phyloP scores from a whole-genome alignment of 2,888 invertebrate species.

The Diabrotica balteata region DNA sequence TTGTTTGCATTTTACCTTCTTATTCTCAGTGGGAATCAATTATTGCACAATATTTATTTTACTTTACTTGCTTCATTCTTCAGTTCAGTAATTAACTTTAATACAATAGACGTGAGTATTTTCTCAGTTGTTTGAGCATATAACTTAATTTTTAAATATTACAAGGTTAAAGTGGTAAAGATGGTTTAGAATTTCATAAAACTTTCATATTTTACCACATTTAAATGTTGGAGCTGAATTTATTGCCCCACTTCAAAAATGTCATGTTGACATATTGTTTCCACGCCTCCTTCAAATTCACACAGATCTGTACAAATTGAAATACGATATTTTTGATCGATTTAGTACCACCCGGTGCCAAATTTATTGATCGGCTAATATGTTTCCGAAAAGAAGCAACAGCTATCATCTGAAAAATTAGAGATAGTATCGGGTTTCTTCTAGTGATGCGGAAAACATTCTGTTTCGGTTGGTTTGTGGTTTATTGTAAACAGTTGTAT shows the following conservation, averaged over 20 bases:
- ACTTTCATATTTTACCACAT: no score
- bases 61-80: no score
- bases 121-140: no score
- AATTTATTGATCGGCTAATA: not conserved
- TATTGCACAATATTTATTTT: no score
- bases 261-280: not conserved
- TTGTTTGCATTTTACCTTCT: no score
- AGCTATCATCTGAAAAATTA: not conserved
- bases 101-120: no score
- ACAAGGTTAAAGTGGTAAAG: no score
- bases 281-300: not conserved
- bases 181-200: no score
- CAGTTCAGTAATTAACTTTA: no score
- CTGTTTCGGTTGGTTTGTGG: constrained; percentile 30
- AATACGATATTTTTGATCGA: not conserved
- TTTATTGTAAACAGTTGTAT: constrained; percentile 38
- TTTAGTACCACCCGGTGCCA: not conserved
- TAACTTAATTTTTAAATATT: no score
- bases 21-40: no score
- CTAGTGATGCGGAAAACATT: constrained; percentile 5
- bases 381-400: not conserved
- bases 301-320: not conserved
- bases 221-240: no score
- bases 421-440: constrained; percentile 18
- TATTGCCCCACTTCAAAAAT: not conserved